Conservation (phyloP, 2,113 vertebrate genomes). For the Coptodon rendalli region DNA sequence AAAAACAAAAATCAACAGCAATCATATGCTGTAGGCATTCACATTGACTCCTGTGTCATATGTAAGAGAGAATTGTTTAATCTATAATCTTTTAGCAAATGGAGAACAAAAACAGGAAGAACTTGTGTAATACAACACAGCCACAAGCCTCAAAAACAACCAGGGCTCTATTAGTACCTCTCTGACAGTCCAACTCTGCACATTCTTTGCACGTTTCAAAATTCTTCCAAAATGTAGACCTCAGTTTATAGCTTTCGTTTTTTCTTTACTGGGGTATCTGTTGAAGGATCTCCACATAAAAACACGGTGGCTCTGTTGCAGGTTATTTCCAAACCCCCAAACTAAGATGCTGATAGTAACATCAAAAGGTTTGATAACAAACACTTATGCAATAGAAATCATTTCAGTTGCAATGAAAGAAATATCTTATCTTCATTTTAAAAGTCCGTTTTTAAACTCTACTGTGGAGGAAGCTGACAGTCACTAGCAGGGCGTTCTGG, state of each 20-base stretch:
- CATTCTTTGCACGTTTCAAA: not conserved
- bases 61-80: not conserved
- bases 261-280: not conserved
- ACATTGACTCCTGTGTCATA: not conserved
- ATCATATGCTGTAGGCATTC: not conserved
- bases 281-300: not conserved
- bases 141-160: not conserved
- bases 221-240: not conserved
- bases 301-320: not conserved
- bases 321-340: not conserved
- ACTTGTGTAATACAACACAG: not conserved
- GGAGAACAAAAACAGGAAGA: not conserved
- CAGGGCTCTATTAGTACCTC: not conserved
- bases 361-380: not conserved
- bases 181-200: not conserved
- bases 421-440: not conserved
- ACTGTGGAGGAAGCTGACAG: not conserved
- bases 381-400: not conserved
- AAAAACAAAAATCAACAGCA: not conserved
- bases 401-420: not conserved
- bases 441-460: not conserved
- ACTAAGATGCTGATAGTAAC: not conserved
- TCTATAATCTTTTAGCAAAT: not conserved
- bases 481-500: not conserved
- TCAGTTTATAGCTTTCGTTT: not conserved